Base-by-base conservation (phyloP, 2,888 invertebrate species). In the Stenoptilia bipunctidactyla region DNA sequence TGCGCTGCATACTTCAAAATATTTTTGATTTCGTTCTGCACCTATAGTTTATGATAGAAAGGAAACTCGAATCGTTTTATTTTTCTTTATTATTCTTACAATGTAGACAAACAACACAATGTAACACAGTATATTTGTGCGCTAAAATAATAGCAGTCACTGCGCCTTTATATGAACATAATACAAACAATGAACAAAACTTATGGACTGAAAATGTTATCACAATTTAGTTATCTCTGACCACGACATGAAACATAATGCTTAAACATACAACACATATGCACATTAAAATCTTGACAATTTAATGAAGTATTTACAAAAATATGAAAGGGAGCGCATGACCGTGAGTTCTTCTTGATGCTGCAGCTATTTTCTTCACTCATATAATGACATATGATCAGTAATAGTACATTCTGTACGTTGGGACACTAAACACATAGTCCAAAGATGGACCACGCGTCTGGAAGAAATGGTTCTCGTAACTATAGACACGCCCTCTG, bases 401-500 rank as follows among this genome's bases (percentile, higher is more conserved):
- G 57, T 80, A 67, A 69, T 83, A 83, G 53, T 82, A 83, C 83
- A 83, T 82, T 74, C 71, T 80, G 67, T 83, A 83, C 48, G 76
- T 79, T 49, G 83, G 83, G 40, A 82, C 77, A 60, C 83, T 82
- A 73, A 83, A 83, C 45, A 83, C 77, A 70, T 83, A 83, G 71
- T 82, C 79, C 62, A 83, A 56, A 48, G 75, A 67, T 42, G 70
- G 65, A 61, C 83, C 83, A 55, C 82, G 67, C 53, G 77, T 67
- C 66, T 80, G 75, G 82, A 82, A 83, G 80, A 82, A 83, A 79
- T 83, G 83, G 69, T 80, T 82, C 73, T 83, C 79, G 80, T 83
- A 83, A 70, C 70, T 69, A 82, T 83, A 83, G 44, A 75, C 80
- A 56, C 83, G 82, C 63, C 79, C 82, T 64, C 79, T 82, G 82